Evolutionary conservation across 2,888 invertebrate genomes (phyloP).

Genomic region (Busseola fusca): DNA sequence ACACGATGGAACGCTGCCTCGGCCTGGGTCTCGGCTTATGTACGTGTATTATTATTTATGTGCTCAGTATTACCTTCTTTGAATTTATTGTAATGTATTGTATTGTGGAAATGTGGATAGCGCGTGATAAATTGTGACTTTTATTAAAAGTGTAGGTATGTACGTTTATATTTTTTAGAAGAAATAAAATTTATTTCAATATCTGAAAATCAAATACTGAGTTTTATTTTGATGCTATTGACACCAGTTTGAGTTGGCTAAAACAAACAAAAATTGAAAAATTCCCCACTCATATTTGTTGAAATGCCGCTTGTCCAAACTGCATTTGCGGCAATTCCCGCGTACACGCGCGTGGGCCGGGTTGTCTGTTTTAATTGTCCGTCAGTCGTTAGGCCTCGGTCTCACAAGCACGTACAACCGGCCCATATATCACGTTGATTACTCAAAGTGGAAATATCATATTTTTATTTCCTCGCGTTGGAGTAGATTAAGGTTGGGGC

Average conservation of each 20-base stretch:
- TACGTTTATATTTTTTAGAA: conserved; percentile 23
- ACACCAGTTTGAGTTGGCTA: background rate
- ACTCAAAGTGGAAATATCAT: conserved; percentile 76
- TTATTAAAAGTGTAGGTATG: conserved; percentile 31
- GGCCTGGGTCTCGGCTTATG: conserved; percentile 50
- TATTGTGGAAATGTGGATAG: conserved; percentile 40
- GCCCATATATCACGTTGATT: conserved; percentile 77
- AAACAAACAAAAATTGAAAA: conserved; percentile 36
- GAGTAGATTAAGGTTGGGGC: conserved; percentile 61
- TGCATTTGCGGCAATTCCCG: conserved; percentile 58
- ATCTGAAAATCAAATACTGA: conserved; percentile 8
- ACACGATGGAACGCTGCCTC: conserved; percentile 59
- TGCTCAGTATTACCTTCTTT: conserved; percentile 59
- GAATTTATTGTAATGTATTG: conserved; percentile 58
- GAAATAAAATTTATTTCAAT: background rate
- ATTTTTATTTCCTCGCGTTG: conserved; percentile 70
- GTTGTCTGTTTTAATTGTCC: conserved; percentile 77
- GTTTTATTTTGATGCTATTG: conserved; percentile 17
- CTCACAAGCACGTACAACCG: conserved; percentile 70
- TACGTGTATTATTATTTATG: conserved; percentile 65
- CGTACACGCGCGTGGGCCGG: conserved; percentile 38
- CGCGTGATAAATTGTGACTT: conserved; percentile 35
- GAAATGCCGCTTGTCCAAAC: conserved; percentile 53
- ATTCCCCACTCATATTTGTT: conserved; percentile 34
- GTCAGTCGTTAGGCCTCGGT: conserved; percentile 72